phyloP scores from a whole-genome alignment of 2,113 vertebrate genomes.

The Vanacampus margaritifer region DNA sequence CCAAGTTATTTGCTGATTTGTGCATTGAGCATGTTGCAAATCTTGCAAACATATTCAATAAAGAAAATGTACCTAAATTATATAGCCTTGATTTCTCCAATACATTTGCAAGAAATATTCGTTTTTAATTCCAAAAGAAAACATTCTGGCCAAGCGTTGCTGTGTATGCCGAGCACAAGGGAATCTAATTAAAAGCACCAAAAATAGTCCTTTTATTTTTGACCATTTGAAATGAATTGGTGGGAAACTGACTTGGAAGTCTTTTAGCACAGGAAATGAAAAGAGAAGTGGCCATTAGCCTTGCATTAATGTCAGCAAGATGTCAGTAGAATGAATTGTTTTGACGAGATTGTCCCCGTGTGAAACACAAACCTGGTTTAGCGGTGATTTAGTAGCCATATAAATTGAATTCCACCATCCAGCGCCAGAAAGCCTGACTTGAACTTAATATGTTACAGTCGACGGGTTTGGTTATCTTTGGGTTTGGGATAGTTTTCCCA shows the following conservation, averaged over 20 bases:
- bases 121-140: background rate
- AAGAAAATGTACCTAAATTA: no score
- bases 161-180: background rate
- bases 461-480: constrained; percentile 9
- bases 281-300: constrained; percentile 55
- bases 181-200: constrained; percentile 6
- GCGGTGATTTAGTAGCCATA: constrained; percentile 1
- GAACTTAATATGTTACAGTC: background rate
- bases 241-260: constrained; percentile 43
- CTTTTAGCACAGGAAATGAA: constrained; percentile 57
- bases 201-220: constrained; percentile 20
- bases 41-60: no score
- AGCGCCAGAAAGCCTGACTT: constrained; percentile 5
- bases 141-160: background rate
- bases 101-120: background rate
- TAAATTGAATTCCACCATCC: constrained; percentile 5
- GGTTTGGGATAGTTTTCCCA: constrained; percentile 4
- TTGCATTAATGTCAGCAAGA: constrained; percentile 37
- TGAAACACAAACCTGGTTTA: constrained; percentile 16
- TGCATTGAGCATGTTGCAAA: no score
- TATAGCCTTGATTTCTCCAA: background rate
- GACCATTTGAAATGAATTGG: constrained; percentile 27
- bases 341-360: constrained; percentile 23
- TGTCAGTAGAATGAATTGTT: constrained; percentile 37
- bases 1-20: no score